Conservation (phyloP, 1,140 invertebrate species). For the Camponotus floridanus region DNA sequence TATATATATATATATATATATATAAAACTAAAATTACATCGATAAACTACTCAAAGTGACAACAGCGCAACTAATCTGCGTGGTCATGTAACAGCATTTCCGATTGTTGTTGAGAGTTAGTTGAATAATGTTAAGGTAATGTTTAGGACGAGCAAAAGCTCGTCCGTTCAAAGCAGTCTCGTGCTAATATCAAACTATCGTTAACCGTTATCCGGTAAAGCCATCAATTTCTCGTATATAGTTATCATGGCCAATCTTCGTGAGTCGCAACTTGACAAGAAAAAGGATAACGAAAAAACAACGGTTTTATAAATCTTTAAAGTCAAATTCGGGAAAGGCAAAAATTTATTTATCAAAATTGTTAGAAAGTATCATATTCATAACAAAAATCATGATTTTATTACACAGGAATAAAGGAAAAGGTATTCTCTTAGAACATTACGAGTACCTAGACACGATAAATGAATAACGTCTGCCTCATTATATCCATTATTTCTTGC, state of each 20-base stretch:
- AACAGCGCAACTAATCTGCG: not conserved
- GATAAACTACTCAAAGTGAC: not conserved
- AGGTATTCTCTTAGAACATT: slow-evolving; percentile 46
- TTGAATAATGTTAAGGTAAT: slow-evolving; percentile 42
- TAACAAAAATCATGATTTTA: slow-evolving; percentile 40
- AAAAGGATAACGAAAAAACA: not conserved
- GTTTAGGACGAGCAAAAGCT: slow-evolving; percentile 47
- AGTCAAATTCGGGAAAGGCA: slow-evolving; percentile 21
- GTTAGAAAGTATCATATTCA: slow-evolving; percentile 14
- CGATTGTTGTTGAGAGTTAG: slow-evolving; percentile 54
- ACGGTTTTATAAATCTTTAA: not conserved
- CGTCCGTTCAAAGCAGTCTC: slow-evolving; percentile 46
- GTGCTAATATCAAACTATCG: slow-evolving; percentile 59
- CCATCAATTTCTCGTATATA: slow-evolving; percentile 57
- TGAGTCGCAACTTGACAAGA: slow-evolving; percentile 5
- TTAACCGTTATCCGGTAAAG: slow-evolving; percentile 54
- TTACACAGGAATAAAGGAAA: slow-evolving; percentile 4
- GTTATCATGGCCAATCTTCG: not conserved
- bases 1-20: too few species aligned
- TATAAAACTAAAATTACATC: not conserved
- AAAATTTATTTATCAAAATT: slow-evolving; percentile 11
- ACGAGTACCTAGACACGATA: slow-evolving; percentile 48
- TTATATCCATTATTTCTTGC: slow-evolving; percentile 62
- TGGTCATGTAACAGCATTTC: slow-evolving; percentile 21
- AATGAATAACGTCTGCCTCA: slow-evolving; percentile 59